These are phyloP conservation scores for Cirrhinus mrigala DNA, from an alignment of 2,797 vertebrate genomes.

Conservation along the genomic window DNA sequence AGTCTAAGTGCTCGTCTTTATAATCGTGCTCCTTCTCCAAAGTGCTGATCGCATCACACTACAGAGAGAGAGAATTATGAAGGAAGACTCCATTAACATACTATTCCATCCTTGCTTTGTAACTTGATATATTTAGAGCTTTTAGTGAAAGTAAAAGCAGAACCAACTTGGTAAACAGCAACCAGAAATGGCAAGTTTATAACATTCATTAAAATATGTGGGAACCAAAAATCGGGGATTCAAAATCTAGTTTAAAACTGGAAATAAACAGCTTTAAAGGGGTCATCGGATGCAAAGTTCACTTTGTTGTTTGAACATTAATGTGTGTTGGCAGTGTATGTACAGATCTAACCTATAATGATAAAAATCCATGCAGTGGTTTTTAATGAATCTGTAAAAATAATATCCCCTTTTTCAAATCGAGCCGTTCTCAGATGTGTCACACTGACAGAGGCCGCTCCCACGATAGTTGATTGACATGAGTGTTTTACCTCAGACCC, in stretches of 20 bases:
- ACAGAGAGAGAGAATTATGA: constrained; percentile 39
- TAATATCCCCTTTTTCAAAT: too few relatives aligned
- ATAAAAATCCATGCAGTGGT: too few relatives aligned
- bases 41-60: constrained; percentile 96
- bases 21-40: constrained; percentile 99
- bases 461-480: too few relatives aligned
- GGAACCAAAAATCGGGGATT: not conserved
- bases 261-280: not conserved
- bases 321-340: too few relatives aligned
- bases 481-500: too few relatives aligned
- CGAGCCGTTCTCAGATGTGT: too few relatives aligned
- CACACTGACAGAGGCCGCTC: too few relatives aligned
- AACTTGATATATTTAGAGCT: not conserved
- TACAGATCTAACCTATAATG: too few relatives aligned
- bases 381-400: too few relatives aligned
- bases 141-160: not conserved
- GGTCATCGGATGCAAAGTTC: too few relatives aligned
- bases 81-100: not conserved
- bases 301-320: too few relatives aligned
- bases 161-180: not conserved
- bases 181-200: not conserved
- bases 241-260: not conserved
- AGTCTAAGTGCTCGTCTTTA: constrained; percentile 98
- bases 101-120: not conserved
- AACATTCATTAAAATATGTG: not conserved